Evolutionary conservation across 2,113 vertebrate genomes (phyloP).

Genomic region (Ammodytes dubius): DNA sequence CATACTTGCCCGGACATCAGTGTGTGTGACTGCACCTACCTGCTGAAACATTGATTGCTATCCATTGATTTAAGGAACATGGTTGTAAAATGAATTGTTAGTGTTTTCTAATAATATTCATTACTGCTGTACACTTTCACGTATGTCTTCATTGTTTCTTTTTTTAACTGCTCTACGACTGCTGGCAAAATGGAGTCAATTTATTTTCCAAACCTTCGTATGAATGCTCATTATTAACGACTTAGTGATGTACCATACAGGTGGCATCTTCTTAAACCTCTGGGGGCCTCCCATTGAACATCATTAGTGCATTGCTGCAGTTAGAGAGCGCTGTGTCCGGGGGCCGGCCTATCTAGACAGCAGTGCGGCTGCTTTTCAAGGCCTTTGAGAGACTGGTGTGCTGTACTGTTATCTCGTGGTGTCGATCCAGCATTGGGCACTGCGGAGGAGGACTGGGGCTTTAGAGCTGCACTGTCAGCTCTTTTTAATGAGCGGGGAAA

Average conservation of each 20-base stretch:
- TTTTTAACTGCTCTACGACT: not conserved
- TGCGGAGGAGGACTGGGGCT: constrained; percentile 72
- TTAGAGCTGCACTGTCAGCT: constrained; percentile 75
- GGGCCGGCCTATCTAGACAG: constrained; percentile 35
- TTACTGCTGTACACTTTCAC: not conserved
- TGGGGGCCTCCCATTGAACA: constrained; percentile 44
- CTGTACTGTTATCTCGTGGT: constrained; percentile 65
- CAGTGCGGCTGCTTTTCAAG: constrained; percentile 52
- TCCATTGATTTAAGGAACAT: not conserved
- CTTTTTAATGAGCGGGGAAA: constrained; percentile 78
- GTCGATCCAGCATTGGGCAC: constrained; percentile 72
- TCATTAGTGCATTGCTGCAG: constrained; percentile 67
- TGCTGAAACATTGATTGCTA: constrained; percentile 2
- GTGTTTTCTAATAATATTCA: not conserved
- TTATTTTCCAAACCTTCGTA: not conserved
- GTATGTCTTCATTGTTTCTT: not conserved
- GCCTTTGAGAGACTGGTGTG: constrained; percentile 54
- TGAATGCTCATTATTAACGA: constrained; percentile 8
- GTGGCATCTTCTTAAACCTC: constrained; percentile 15
- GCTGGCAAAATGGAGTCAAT: not conserved
- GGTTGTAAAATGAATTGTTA: not conserved
- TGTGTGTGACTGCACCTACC: not conserved
- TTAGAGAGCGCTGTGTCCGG: constrained; percentile 24
- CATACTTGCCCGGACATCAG: constrained; percentile 6
- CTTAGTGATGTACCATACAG: not conserved